phyloP scores from a whole-genome alignment of 2,797 vertebrate species.

The Atherinosoma microstoma region DNA sequence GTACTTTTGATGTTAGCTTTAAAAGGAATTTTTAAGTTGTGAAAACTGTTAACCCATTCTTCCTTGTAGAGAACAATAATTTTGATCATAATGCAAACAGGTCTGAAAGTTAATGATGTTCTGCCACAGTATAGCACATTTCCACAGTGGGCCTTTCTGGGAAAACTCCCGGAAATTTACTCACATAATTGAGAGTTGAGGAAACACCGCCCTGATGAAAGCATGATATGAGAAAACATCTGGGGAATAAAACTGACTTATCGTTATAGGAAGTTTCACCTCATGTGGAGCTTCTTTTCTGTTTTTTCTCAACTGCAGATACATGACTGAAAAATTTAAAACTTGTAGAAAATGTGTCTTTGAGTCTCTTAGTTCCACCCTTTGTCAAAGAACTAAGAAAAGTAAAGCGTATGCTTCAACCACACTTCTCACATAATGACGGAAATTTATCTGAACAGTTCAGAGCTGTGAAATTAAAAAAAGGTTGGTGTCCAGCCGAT shows the following conservation, averaged over 20 bases:
- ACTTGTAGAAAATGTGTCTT: no score
- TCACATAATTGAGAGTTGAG: constrained; percentile 5
- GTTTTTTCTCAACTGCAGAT: no score
- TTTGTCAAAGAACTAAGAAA: not conserved
- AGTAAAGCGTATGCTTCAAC: not conserved
- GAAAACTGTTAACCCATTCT: not conserved
- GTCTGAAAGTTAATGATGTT: not conserved
- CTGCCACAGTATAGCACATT: not conserved
- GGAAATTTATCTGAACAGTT: no score
- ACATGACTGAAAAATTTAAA: no score
- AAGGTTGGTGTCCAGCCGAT: no score
- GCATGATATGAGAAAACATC: not conserved
- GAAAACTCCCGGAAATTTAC: constrained; percentile 10
- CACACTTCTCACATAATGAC: no score
- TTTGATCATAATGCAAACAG: not conserved
- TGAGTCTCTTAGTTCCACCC: no score
- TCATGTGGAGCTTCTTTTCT: not conserved
- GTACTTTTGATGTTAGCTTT: not conserved
- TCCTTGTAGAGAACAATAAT: not conserved
- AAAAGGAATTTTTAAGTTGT: not conserved
- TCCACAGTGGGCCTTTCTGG: not conserved
- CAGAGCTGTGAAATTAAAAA: not conserved
- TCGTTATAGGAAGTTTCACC: not conserved
- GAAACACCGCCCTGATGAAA: constrained; percentile 17
- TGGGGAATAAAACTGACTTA: not conserved